phyloP scores from a whole-genome alignment of 2,797 vertebrate species.

The Trichosurus vulpecula region DNA sequence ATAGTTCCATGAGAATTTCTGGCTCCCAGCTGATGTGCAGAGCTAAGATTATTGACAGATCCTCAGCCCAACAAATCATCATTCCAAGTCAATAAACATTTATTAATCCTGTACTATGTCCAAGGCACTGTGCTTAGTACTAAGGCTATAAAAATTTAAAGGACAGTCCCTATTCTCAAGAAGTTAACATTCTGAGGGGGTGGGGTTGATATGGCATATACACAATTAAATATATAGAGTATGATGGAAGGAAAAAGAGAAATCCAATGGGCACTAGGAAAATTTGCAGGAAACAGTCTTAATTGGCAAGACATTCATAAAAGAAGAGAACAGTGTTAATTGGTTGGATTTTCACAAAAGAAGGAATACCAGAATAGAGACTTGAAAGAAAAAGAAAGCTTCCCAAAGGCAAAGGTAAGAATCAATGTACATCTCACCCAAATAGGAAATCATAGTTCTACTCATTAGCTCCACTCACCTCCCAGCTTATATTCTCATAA shows the following conservation, averaged over 20 bases:
- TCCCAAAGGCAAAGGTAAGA: no score
- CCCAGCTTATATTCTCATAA: no score
- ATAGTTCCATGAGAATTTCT: not conserved
- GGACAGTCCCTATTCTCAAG: not conserved
- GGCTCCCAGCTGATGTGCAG: not conserved
- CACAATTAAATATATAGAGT: not conserved
- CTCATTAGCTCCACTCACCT: no score
- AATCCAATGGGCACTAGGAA: not conserved
- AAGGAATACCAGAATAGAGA: not conserved
- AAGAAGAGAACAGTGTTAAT: not conserved
- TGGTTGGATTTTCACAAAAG: not conserved
- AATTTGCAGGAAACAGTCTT: not conserved
- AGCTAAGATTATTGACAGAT: not conserved
- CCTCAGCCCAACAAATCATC: not conserved
- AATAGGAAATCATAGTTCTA: no score
- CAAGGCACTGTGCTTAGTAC: not conserved
- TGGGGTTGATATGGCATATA: not conserved
- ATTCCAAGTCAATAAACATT: not conserved
- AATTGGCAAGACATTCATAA: not conserved
- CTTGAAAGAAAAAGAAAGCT: not conserved
- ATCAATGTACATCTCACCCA: no score
- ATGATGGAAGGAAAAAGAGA: not conserved
- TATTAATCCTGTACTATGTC: not conserved
- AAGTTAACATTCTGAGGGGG: not conserved
- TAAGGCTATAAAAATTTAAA: not conserved